Evolutionary conservation across 2,888 invertebrate genomes (phyloP), one percentile per base, ranked within the genome.

Genomic region (Drosophila vallismaia): DNA sequence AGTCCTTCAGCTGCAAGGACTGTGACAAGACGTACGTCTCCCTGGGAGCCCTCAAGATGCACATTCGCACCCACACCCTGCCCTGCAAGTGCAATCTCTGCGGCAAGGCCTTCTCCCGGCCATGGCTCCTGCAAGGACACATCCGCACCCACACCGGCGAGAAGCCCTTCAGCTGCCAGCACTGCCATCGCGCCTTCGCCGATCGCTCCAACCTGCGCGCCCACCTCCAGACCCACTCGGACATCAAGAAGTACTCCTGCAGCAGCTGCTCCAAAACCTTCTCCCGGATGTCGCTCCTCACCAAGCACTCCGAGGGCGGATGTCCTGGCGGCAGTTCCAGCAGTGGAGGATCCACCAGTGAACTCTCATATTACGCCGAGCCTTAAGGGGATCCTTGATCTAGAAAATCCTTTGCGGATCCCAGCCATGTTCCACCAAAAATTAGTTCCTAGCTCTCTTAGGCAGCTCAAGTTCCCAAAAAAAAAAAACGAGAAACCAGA

Each of bases 141-240:
- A 97, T 99, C 88, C 94, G 99, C 56, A 99, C 99, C 0, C 99
- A 99, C 92, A 99, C 99, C 0, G 99, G 99, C 0, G 99, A 99
- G 92, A 99, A 99, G 89, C 99, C 99, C 0, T 99, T 99, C 93
- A 95, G 96, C 57, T 99, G 99, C 92, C 96, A 95, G 70, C 97
- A 98, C 90, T 99, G 99, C 92, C 95, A 97, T 86, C 94, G 99
- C 44, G 98, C 98, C 1, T 99, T 99, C 92, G 99, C 99, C 42
- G 99, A 99, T 92, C 94, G 99, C 70, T 98, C 98, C 49, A 99
- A 99, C 92, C 93, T 99, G 66, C 93, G 99, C 42, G 99, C 99
- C 1, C 99, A 99, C 92, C 94, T 99, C 10, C 99, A 99, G 92
- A 99, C 99, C 1, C 99, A 99, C 92, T 98, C 98, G 26, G 98